Evolutionary conservation across 2,797 vertebrate species (phyloP).

Genomic region (Crenuchus spilurus): DNA sequence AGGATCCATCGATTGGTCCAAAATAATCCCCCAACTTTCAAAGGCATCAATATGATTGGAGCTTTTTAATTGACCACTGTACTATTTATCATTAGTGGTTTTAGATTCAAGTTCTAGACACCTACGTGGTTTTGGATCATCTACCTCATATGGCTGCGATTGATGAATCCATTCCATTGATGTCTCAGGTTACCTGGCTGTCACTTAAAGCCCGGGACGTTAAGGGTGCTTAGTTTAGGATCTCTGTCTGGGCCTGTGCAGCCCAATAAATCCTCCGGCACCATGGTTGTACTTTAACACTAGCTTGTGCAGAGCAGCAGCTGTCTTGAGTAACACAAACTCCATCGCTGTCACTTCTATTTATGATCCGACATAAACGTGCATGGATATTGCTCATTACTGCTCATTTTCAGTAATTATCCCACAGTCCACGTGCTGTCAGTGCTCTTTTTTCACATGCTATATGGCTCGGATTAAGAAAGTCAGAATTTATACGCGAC

Average conservation of each 20-base stretch:
- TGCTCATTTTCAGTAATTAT: constrained; percentile 48
- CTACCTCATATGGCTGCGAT: too few species aligned
- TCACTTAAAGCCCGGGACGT: constrained; percentile 17
- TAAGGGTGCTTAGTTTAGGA: constrained; percentile 21
- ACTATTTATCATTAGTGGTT: too few species aligned
- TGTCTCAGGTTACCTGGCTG: constrained; percentile 38
- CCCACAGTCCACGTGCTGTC: constrained; percentile 56
- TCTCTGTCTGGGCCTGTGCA: constrained; percentile 3
- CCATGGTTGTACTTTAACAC: constrained; percentile 28
- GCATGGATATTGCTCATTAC: constrained; percentile 47
- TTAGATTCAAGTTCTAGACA: too few species aligned
- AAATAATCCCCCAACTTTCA: too few species aligned
- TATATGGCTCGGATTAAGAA: constrained; percentile 57
- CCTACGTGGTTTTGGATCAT: too few species aligned
- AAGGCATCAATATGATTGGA: too few species aligned
- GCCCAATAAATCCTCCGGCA: constrained; percentile 27
- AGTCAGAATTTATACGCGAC: constrained; percentile 64
- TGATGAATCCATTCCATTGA: constrained; percentile 26
- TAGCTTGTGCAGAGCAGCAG: neutral
- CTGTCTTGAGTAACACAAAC: neutral
- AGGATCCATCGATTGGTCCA: too few species aligned
- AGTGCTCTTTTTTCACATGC: constrained; percentile 30
- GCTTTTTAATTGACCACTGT: too few species aligned
- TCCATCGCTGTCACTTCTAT: constrained; percentile 22
- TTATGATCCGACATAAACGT: constrained; percentile 35